Evolutionary conservation across 92 coral and sea anemone genomes (phyloP), one percentile per base, ranked within the genome.

Genomic region (Phenganax stokvisi): DNA sequence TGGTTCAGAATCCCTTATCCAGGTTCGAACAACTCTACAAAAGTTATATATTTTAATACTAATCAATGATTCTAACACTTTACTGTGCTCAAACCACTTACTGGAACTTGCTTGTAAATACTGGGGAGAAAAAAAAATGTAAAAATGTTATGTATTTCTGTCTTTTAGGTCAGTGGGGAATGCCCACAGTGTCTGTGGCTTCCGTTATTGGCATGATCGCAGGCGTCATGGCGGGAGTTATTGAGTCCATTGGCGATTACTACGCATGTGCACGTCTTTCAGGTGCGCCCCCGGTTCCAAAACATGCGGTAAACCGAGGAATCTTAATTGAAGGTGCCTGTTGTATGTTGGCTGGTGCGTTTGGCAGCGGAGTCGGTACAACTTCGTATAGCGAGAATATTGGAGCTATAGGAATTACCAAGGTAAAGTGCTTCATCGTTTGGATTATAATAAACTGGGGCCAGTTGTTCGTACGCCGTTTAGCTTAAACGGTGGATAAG

Each of bases 201-300:
- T 89, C 89, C 6, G 92, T 91, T 71, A 85, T 91, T 78, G 97
- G 97, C 75, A 91, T 91, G 97, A 57, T 91, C 58, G 97, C 97
- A 7, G 97, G 97, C 10, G 89, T 91, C 12, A 61, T 91, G 63
- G 97, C 97, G 4, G 90, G 92, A 51, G 87, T 91, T 81, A 89
- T 91, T 58, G 97, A 91, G 79, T 91, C 97, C 20, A 77, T 91
- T 72, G 96, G 96, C 63, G 96, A 91, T 85, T 91, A 91, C 76
- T 87, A 85, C 87, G 92, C 97, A 67, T 89, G 92, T 84, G 97
- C 97, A 51, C 87, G 97, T 51, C 88, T 91, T 12, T 71, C 90
- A 51, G 97, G 97, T 30, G 97, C 97, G 29, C 97, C 97, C 8
- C 88, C 97, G 47, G 91, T 92, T 20, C 97, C 97, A 8, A 77